These are phyloP conservation scores for Antheraea mylitta DNA, from an alignment of 1,140 invertebrate species.

Conservation along the genomic window DNA sequence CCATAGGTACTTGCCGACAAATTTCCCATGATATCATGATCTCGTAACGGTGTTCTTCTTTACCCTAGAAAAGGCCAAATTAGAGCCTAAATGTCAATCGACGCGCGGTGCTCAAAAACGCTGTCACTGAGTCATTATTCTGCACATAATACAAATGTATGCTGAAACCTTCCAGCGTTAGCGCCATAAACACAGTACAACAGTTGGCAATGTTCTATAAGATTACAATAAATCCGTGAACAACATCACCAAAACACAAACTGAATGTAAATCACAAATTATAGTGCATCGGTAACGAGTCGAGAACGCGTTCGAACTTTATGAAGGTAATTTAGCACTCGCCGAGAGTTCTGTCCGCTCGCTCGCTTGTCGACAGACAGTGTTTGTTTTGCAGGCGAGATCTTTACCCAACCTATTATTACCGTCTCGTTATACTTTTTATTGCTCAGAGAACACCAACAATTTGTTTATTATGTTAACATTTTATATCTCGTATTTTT, in stretches of 20 bases:
- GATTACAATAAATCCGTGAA: neutral
- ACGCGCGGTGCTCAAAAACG: too few relatives aligned
- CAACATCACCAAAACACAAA: neutral
- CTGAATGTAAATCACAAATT: conserved; percentile 8
- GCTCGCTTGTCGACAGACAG: conserved; percentile 27
- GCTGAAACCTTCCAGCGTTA: too few relatives aligned
- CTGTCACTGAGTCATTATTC: too few relatives aligned
- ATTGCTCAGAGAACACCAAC: conserved; percentile 50
- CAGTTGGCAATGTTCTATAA: neutral
- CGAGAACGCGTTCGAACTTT: conserved; percentile 24
- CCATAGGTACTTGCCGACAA: too few relatives aligned
- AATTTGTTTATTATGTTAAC: conserved; percentile 11
- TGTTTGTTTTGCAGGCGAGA: conserved; percentile 76
- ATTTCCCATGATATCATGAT: too few relatives aligned
- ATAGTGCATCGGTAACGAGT: neutral
- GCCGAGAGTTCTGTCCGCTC: conserved; percentile 26
- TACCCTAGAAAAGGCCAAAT: too few relatives aligned
- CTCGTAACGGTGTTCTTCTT: too few relatives aligned
- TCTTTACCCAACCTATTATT: conserved; percentile 72
- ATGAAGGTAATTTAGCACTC: conserved; percentile 72
- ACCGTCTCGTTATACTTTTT: conserved; percentile 70
- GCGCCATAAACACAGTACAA: neutral
- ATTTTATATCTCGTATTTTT: too few relatives aligned
- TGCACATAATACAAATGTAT: too few relatives aligned
- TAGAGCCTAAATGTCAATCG: too few relatives aligned